Evolutionary conservation across 2,797 vertebrate genomes (phyloP), one percentile per base, ranked within the genome.

Genomic region (Geotrypetes seraphini): DNA sequence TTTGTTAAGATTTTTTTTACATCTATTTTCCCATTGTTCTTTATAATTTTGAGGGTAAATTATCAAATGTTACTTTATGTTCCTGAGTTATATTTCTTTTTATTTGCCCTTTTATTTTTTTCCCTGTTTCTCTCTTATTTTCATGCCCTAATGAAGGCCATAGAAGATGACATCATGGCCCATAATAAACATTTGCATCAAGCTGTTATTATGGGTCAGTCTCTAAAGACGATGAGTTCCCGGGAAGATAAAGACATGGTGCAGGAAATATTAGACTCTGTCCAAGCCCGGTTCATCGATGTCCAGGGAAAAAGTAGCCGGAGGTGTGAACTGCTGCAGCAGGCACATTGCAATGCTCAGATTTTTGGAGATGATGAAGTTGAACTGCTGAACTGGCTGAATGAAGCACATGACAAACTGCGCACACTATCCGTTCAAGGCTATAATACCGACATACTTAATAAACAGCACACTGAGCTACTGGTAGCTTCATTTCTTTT

Each of bases 311-410:
- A 84, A 60, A 89, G 82, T 65, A 76, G 71, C 64, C 85, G 79
- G 71, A 88, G 83, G 69, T 87, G 84, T n/a, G 88, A 90, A 70
- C 83, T 93, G 63, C 83, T 97, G 45, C 87, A 79, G 53, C 91
- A 92, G 71, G 95, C 96, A 31, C 79, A 89, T 70, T 88, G 85
- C 40, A 99, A 99, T 50, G 91, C 95, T 47, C 91, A 85, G 70
- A 86, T 96, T 57, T 98, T 98, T 63, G 92, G 94, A 40, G 90
- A 96, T 54, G 92, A 97, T 0, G 91, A 97, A 73, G 94, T 98
- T 63, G 92, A 90, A 28, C 68, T 99, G 68, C 90, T 98, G 89
- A 97, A 90, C 79, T 99, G 96, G 96, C 88, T 99, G 53, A 86
- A 70, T 14, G 93, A 97, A 67, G 72, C 77, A 25, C 86, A 95